A percentile compares a stretch with the other conserved stretches of the same genome.
Evolutionary conservation across 30 jellyfish, hydroid and myxozoan species (phyloP).

Genomic region (Chironex yamaguchii): DNA sequence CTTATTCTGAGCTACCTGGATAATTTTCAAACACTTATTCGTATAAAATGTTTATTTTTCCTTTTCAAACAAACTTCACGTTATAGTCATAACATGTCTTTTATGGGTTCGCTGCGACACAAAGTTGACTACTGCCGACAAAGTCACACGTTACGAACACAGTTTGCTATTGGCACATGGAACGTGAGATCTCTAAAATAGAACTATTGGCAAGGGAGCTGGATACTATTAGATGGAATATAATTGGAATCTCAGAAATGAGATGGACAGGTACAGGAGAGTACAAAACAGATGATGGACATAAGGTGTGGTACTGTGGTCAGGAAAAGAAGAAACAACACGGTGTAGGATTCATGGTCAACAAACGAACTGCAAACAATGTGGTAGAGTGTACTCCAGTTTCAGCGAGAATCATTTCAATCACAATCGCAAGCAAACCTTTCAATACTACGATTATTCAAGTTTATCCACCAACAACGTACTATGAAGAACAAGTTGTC

Average conservation of each 20-base stretch:
- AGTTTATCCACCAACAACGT: slow-evolving; percentile 47
- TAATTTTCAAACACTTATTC: too few relatives aligned
- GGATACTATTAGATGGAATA: slow-evolving; percentile 27
- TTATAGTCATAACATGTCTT: too few relatives aligned
- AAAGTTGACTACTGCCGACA: slow-evolving; percentile 39
- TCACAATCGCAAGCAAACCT: slow-evolving; percentile 46
- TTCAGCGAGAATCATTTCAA: slow-evolving; percentile 41
- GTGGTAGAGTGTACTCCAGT: slow-evolving; percentile 60
- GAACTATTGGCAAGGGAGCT: slow-evolving; percentile 38
- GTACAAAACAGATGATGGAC: slow-evolving; percentile 43
- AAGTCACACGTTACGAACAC: background rate
- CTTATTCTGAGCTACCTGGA: too few relatives aligned
- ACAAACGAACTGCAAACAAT: slow-evolving; percentile 34
- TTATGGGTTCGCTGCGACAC: too few relatives aligned
- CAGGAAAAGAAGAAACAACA: slow-evolving; percentile 20
- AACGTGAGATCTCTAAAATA: slow-evolving; percentile 35
- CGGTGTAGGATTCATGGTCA: slow-evolving; percentile 64
- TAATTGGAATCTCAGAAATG: slow-evolving; percentile 56
- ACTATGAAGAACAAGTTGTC: slow-evolving; percentile 31
- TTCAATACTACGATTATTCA: slow-evolving; percentile 40
- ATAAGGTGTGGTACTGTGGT: slow-evolving; percentile 52
- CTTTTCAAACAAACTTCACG: too few relatives aligned
- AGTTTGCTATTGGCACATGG: slow-evolving; percentile 31
- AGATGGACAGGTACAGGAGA: slow-evolving; percentile 56
- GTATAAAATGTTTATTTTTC: too few relatives aligned